Evolutionary conservation across 2,797 vertebrate species (phyloP).

Genomic region (Emydoidea blandingii): DNA sequence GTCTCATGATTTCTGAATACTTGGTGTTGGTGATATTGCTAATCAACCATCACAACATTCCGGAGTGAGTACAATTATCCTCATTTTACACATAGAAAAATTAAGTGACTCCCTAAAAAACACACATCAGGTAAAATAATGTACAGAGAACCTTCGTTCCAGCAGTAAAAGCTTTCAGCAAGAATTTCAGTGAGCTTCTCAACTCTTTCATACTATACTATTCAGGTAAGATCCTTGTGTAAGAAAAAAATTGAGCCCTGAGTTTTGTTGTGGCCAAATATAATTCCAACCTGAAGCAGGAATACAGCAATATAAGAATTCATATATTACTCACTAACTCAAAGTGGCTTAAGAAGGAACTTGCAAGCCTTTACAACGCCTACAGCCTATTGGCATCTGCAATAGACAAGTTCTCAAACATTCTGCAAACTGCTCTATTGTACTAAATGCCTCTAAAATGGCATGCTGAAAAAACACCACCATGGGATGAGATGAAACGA

Average conservation of each 20-base stretch:
- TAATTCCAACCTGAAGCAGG: neutral
- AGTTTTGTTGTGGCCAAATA: neutral
- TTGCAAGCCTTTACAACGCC: neutral
- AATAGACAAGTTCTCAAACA: neutral
- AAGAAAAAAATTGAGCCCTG: neutral
- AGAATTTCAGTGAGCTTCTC: neutral
- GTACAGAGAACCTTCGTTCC: neutral
- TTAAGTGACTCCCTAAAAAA: neutral
- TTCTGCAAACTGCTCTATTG: neutral
- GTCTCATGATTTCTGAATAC: neutral
- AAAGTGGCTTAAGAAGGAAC: neutral
- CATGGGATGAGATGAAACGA: neutral
- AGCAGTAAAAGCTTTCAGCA: neutral
- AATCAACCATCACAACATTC: neutral
- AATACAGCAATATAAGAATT: neutral
- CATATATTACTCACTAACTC: neutral
- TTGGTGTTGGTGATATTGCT: neutral
- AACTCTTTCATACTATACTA: neutral
- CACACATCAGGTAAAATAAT: neutral
- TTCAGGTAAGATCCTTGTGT: neutral
- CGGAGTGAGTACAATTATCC: neutral
- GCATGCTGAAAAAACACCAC: neutral
- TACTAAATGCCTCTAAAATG: neutral
- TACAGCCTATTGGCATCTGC: neutral
- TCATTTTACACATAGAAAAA: neutral